These are phyloP conservation scores for Tortrix viridana DNA, from an alignment of 2,888 invertebrate species.

Conservation along the genomic window DNA sequence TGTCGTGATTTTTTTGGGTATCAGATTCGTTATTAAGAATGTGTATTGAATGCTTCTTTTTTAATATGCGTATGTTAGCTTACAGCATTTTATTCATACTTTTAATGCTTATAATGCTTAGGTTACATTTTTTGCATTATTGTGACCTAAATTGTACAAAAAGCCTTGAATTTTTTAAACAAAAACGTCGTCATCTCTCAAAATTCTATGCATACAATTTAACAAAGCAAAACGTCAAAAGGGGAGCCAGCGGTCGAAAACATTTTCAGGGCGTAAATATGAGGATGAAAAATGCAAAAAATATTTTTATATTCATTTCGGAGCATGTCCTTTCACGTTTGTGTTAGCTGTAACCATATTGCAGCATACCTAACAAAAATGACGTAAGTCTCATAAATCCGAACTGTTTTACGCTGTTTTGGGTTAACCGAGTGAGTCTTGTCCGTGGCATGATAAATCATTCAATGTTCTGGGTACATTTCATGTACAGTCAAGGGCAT, in stretches of 20 bases:
- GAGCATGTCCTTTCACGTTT: conserved; percentile 39
- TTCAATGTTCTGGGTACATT: conserved; percentile 53
- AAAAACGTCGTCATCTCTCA: conserved; percentile 1
- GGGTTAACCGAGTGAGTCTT: conserved; percentile 32
- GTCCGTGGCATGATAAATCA: conserved; percentile 62
- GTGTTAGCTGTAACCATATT: conserved; percentile 46
- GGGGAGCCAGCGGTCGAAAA: conserved; percentile 27
- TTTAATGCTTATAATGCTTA: no score
- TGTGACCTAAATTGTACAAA: not conserved
- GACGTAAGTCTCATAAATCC: conserved; percentile 10
- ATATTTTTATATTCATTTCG: conserved; percentile 37
- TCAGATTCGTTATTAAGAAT: no score
- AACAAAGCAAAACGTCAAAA: conserved; percentile 47
- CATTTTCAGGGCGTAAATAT: conserved; percentile 32
- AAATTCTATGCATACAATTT: conserved; percentile 22
- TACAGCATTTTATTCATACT: no score
- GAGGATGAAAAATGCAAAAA: conserved; percentile 38
- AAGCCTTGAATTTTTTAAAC: conserved; percentile 1
- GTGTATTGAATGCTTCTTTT: no score
- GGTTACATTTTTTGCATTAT: no score
- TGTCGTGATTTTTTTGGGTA: not conserved
- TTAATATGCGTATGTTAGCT: no score
- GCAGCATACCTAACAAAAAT: conserved; percentile 16
- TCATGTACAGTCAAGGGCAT: conserved; percentile 34
- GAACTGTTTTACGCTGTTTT: conserved; percentile 1